These are phyloP conservation scores for Leucania comma DNA, from an alignment of 2,888 invertebrate genomes.

Conservation along the genomic window DNA sequence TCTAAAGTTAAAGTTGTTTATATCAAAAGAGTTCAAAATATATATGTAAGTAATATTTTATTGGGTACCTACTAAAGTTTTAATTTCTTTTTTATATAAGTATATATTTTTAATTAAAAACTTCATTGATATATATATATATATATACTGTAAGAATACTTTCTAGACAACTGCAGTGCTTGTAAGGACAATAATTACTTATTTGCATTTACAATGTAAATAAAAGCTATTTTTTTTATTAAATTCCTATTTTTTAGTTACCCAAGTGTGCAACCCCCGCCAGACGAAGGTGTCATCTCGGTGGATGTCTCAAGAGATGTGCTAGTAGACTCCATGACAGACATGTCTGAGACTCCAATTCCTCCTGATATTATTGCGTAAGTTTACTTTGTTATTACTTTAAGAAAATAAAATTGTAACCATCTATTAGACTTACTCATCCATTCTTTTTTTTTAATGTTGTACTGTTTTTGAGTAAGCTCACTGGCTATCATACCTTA, in stretches of 20 bases:
- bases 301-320: conserved; percentile 79
- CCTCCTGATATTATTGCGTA: conserved; percentile 81
- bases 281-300: conserved; percentile 79
- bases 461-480: too few relatives aligned
- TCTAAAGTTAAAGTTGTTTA: not conserved
- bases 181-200: not conserved
- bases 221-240: too few relatives aligned
- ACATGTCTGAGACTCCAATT: conserved; percentile 77
- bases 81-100: too few relatives aligned
- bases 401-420: too few relatives aligned
- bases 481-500: too few relatives aligned
- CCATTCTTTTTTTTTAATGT: too few relatives aligned
- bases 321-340: conserved; percentile 81
- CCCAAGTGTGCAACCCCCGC: conserved; percentile 57
- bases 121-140: not conserved
- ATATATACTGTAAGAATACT: too few relatives aligned
- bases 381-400: conserved; percentile 53
- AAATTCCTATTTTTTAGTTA: conserved; percentile 38
- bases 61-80: too few relatives aligned
- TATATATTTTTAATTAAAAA: too few relatives aligned
- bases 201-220: not conserved
- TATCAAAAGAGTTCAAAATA: not conserved
- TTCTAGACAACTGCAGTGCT: not conserved
- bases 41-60: too few relatives aligned
- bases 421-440: too few relatives aligned